Conservation (phyloP, 2,797 vertebrate genomes). For the Trematomus bernacchii region DNA sequence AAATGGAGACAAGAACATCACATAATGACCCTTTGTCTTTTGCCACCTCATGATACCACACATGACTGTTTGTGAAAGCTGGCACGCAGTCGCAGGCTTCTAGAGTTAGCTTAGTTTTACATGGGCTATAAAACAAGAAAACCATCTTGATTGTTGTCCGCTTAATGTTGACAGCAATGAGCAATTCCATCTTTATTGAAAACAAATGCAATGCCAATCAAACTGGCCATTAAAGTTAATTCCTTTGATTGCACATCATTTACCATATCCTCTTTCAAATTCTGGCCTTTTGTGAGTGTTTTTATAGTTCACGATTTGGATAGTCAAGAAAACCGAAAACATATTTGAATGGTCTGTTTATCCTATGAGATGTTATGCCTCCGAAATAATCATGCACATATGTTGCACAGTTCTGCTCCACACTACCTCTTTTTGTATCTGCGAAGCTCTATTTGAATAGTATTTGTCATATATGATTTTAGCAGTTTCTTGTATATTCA, state of each 20-base stretch:
- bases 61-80: conserved; percentile 11
- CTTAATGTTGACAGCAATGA: neutral
- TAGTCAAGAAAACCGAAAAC: neutral
- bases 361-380: neutral
- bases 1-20: neutral
- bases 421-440: no score
- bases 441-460: no score
- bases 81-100: neutral
- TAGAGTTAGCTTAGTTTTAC: neutral
- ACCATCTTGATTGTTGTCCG: neutral
- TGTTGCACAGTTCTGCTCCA: no score
- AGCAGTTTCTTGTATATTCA: no score
- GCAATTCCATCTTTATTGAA: neutral
- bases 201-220: neutral
- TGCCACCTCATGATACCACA: conserved; percentile 5
- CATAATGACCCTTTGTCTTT: conserved; percentile 23
- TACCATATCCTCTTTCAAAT: neutral
- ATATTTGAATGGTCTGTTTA: neutral
- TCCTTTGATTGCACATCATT: neutral
- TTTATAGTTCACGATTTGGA: no score
- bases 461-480: no score
- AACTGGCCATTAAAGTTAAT: neutral
- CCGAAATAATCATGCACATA: neutral
- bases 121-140: neutral
- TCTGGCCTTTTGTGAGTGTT: neutral